Percentiles rank a stretch among this genome's conserved stretches.
These are phyloP conservation scores for Grapholita molesta DNA, from an alignment of 1,140 invertebrate genomes.

Conservation along the genomic window DNA sequence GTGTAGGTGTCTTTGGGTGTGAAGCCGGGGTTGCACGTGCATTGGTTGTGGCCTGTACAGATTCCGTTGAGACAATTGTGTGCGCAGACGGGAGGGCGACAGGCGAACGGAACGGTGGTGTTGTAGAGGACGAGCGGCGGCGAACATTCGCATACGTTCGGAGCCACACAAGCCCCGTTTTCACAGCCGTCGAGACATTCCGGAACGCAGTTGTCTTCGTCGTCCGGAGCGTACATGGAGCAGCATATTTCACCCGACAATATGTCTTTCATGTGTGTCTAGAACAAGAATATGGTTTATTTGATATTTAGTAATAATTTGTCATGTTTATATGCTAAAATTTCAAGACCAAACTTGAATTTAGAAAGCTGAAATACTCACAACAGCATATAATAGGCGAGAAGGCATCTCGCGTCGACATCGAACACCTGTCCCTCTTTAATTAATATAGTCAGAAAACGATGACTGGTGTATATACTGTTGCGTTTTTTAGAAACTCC, in stretches of 20 bases:
- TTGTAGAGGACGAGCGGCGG: constrained; percentile 25
- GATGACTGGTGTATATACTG: no score
- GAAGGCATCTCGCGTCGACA: no score
- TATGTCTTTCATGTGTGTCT: no score
- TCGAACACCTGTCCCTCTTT: no score
- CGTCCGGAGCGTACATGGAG: constrained; percentile 22
- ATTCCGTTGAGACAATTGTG: constrained; percentile 49
- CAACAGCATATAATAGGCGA: no score
- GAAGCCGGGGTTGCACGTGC: constrained; percentile 73
- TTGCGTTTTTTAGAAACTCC: no score
- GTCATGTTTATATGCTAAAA: no score
- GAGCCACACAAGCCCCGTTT: constrained; percentile 54
- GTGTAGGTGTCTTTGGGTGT: constrained; percentile 23
- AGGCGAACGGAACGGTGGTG: constrained; percentile 22
- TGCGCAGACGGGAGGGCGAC: constrained; percentile 17
- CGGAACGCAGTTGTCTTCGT: constrained; percentile 26
- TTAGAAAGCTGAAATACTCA: no score
- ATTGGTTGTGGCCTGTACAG: constrained; percentile 74
- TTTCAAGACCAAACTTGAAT: no score
- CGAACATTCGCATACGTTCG: constrained; percentile 52
- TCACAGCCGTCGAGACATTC: constrained; percentile 32
- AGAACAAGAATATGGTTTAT: no score
- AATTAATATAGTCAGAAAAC: no score
- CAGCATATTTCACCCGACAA: constrained; percentile 32
- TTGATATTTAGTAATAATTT: no score